A percentile compares a stretch with the other conserved stretches of the same genome.
phyloP scores from a whole-genome alignment of 2,113 vertebrate species.

The Malurus elegans region DNA sequence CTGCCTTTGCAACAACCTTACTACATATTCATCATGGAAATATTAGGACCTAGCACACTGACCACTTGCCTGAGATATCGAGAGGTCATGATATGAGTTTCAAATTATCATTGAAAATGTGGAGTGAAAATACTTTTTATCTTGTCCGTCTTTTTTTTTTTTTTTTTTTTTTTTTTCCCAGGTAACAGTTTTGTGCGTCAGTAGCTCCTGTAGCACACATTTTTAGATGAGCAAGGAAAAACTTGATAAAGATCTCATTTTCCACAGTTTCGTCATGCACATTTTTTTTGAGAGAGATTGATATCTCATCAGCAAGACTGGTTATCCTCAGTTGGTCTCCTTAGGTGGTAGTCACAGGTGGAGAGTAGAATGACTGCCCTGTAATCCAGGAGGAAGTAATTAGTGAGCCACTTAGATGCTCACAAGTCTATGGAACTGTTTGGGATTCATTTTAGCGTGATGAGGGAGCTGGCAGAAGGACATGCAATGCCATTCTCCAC shows the following conservation, averaged over 20 bases:
- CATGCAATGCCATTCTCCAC: background rate
- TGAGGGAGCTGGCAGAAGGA: background rate
- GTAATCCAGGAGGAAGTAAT: background rate
- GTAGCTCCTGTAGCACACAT: background rate
- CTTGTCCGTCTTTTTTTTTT: background rate
- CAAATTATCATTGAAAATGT: background rate
- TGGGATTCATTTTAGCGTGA: background rate
- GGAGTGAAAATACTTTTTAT: background rate
- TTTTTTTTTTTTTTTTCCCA: background rate
- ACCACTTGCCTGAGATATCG: background rate
- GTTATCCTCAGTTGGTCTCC: background rate
- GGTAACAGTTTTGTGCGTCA: background rate
- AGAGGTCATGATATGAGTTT: rapidly evolving
- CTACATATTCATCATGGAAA: background rate
- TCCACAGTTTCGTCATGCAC: background rate
- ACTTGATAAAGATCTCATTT: background rate
- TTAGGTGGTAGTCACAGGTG: background rate
- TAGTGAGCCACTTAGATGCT: background rate
- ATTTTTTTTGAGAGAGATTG: background rate
- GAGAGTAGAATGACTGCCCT: background rate
- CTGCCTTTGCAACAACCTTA: background rate
- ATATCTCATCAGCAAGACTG: background rate
- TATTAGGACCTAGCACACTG: background rate
- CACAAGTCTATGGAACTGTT: too few species aligned
- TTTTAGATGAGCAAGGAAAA: background rate